Evolutionary conservation across 1,140 invertebrate genomes (phyloP), one percentile per base, ranked within the genome.

Genomic region (Neotoxoptera formosana): DNA sequence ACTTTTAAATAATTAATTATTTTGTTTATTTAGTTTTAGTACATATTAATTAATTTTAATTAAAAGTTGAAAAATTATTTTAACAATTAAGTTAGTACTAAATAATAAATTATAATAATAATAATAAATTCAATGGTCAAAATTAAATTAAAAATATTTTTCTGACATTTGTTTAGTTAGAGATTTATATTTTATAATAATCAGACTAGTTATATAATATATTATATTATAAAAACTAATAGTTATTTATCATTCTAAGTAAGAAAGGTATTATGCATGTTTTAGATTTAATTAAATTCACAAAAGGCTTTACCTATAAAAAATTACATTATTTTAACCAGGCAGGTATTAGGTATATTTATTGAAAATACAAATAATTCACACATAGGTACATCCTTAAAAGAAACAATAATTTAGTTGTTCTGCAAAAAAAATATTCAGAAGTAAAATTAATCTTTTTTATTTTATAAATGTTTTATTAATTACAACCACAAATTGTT

Each of bases 61-160:
- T 89, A 34, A 89, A 89, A 17, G 9, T 89, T 25, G 8, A 89
- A 36, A 36, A 51, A 36, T 7, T 2, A 53, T 89, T 89, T 34
- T 34, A 48, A 30, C 2, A 11, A 53, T 53, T 23, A 83, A 83
- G 34, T 83, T 20, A 87, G 21, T 87, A 53, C 21, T 48, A 34
- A 89, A 23, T 51, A 76, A n/a, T n/a, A 76, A 76, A 76, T 76
- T n/a, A 7, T 17, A 76, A 76, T 76, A 76, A 76, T 76, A 17
- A 36, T 89, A 87, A 47, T 87, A 87, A 48, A 51, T 87, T 87
- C 45, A 87, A 48, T 87, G 47, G 23, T 51, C 86, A 89, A 89
- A 51, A 89, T 53, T 53, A 23, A 20, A 53, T 53, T 25, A 6
- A 34, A 34, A n/a, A 89, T 53, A 53, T 48, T n/a, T 25, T 88